Percentiles rank a stretch among this genome's conserved stretches.
Conservation (phyloP, 1,140 invertebrate species). For the Ostrea edulis region DNA sequence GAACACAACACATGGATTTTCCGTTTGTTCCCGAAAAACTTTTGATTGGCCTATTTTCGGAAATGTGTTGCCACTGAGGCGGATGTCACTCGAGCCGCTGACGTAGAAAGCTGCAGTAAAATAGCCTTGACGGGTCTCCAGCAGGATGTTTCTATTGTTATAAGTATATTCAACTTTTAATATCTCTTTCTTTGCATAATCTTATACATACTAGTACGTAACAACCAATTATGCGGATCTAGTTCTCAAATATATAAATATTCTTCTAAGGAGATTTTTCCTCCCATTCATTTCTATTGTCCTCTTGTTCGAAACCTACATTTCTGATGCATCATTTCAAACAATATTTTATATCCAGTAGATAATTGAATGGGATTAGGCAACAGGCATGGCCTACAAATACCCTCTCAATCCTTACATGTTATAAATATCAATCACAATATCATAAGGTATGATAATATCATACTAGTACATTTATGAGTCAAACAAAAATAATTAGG, state of each 20-base stretch:
- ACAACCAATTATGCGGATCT: not conserved
- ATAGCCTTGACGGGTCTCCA: not conserved
- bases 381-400: too few relatives aligned
- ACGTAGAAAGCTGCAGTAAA: not conserved
- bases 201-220: not conserved
- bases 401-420: too few relatives aligned
- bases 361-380: too few relatives aligned
- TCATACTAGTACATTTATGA: too few relatives aligned
- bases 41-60: not conserved
- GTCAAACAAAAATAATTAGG: too few relatives aligned
- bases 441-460: too few relatives aligned
- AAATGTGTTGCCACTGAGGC: not conserved
- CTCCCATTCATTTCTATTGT: too few relatives aligned
- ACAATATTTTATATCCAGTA: too few relatives aligned
- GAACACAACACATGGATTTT: not conserved
- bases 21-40: not conserved
- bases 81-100: not conserved
- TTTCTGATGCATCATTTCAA: too few relatives aligned
- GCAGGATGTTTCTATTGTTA: conserved; percentile 2
- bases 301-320: too few relatives aligned
- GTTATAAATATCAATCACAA: too few relatives aligned
- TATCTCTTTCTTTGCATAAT: conserved; percentile 7
- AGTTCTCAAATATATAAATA: not conserved
- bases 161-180: conserved; percentile 24
- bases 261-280: not conserved